Conservation (phyloP, 2,888 invertebrate genomes). For the Falcaria lacertinaria region DNA sequence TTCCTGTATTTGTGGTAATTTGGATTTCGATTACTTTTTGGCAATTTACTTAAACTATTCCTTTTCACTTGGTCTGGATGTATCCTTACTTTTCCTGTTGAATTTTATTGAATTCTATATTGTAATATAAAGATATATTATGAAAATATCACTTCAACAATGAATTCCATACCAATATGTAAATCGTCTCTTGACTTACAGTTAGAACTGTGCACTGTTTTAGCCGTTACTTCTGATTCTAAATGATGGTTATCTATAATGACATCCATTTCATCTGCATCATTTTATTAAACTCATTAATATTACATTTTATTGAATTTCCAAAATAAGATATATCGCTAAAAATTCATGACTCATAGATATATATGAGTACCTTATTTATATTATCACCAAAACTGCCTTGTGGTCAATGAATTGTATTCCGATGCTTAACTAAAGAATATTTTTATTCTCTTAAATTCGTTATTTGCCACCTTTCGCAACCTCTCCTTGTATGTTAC, state of each 20-base stretch:
- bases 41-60: slow-evolving; percentile 20
- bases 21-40: slow-evolving; percentile 14
- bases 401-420: no score
- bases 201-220: neutral
- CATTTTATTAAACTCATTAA: neutral
- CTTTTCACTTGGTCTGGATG: slow-evolving; percentile 15
- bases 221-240: neutral
- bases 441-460: no score
- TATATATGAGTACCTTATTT: no score
- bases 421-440: no score
- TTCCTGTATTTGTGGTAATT: neutral
- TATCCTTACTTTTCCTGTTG: neutral
- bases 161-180: neutral
- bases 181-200: neutral
- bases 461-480: no score
- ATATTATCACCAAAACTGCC: no score
- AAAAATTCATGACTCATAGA: no score
- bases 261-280: neutral
- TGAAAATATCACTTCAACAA: neutral
- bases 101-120: neutral
- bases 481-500: no score
- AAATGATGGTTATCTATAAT: neutral
- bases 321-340: no score
- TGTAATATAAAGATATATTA: neutral
- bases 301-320: neutral